Percentiles rank a stretch among this genome's conserved stretches.
Evolutionary conservation across 2,888 invertebrate genomes (phyloP).

Genomic region (Sinhomidia bicolor): DNA sequence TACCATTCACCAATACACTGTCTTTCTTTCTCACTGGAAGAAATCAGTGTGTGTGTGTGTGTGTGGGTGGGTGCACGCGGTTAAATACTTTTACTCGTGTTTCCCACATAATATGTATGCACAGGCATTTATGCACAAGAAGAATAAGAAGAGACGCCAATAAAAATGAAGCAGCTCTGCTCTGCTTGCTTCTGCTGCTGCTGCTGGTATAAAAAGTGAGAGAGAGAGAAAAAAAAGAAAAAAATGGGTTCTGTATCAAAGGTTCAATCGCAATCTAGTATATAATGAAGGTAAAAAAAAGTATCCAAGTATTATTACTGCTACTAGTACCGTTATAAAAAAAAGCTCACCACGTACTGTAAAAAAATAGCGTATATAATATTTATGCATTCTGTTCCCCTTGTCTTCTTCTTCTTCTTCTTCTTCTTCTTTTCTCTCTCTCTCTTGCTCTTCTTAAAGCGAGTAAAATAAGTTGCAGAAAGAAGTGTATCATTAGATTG

Average conservation of each 20-base stretch:
- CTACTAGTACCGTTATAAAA: background rate
- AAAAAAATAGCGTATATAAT: constrained; percentile 48
- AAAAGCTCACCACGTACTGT: constrained; percentile 34
- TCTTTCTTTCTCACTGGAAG: no score
- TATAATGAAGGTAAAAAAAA: constrained; percentile 74
- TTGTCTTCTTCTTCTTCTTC: background rate
- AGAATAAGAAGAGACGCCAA: constrained; percentile 60
- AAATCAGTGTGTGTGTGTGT: background rate
- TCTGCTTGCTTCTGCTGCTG: background rate
- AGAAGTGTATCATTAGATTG: constrained; percentile 40
- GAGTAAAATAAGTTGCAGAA: constrained; percentile 6
- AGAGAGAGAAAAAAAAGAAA: no score
- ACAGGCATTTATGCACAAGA: constrained; percentile 59
- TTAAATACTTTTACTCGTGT: constrained; percentile 65
- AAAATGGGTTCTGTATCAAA: constrained; percentile 72
- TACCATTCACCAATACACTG: no score
- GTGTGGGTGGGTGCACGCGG: constrained; percentile 37
- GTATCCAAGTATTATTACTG: constrained; percentile 50
- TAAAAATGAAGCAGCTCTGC: constrained; percentile 69
- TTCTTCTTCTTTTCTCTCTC: constrained; percentile 17
- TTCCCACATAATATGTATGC: constrained; percentile 32
- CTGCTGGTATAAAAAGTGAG: no score
- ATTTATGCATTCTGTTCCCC: constrained; percentile 16
- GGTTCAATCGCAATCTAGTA: constrained; percentile 74
- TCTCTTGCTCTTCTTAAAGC: constrained; percentile 15